Base-by-base conservation (phyloP, 2,113 vertebrate species). In the Stictonetta naevosa region DNA sequence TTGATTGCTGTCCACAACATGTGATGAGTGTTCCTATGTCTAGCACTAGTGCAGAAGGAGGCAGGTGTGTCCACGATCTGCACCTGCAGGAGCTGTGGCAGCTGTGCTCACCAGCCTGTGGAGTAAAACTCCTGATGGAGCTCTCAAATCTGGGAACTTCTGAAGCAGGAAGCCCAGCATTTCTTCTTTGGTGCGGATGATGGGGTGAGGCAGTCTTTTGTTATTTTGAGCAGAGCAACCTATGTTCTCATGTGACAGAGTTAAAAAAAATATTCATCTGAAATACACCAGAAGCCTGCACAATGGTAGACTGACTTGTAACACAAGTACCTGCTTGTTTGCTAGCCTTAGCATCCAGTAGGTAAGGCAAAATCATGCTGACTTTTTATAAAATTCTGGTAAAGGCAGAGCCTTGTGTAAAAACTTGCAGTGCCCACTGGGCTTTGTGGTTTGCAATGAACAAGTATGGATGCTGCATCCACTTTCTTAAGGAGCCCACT, bases 21-120 rank as follows among this genome's bases (percentile, higher is more conserved):
- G 0, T 18, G 34, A 7, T 22, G 40, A 23, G 19, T 19, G 34
- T n/a, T 71, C 18, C 25, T 73, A 0, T 18, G 8, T 22, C 36
- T 44, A 55, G 44, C 40, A 31, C 4, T 29, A 33, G 9, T 31
- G 60, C 0, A 2, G 31, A 50, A 31, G 38, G 48, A 74, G 22
- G 36, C 34, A 85, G 16, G 10, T 31, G 3, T 13, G 7, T 22
- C 34, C 31, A 1, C 20, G 15, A 76, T 66, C 75, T 93, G 72
- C 71, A 60, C 1, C 66, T 55, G 16, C 55, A 77, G 75, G 48
- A 42, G 50, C 50, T 52, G 13, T 52, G 50, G 50, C 25, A 64
- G 10, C 14, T 44, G 13, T 1, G 0, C 13, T 75, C 29, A 36
- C 22, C 69, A 82, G 29, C 2, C n/a, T 34, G 23, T 28, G 50